Evolutionary conservation across 1,140 invertebrate species (phyloP).

Genomic region (Bombus soroeensis): DNA sequence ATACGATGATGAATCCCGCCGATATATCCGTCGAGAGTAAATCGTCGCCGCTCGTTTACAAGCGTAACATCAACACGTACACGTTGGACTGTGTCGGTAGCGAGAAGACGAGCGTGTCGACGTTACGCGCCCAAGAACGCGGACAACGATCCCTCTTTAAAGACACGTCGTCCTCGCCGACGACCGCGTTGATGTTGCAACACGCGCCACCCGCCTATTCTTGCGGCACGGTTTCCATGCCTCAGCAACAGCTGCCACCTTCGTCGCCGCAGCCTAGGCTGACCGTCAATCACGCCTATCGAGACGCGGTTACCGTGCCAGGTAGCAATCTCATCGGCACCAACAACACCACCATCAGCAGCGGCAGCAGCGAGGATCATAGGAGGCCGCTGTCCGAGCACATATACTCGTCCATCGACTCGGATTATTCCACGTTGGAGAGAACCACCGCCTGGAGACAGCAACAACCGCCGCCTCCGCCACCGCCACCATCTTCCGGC

Average conservation of each 20-base stretch:
- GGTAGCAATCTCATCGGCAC: conserved; percentile 83
- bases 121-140: conserved; percentile 79
- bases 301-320: conserved; percentile 75
- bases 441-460: conserved; percentile 82
- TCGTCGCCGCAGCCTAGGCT: conserved; percentile 82
- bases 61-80: conserved; percentile 90
- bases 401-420: conserved; percentile 94
- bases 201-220: conserved; percentile 84
- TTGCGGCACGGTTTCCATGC: conserved; percentile 60
- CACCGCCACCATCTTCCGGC: conserved; percentile 78
- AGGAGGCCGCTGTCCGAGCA: conserved; percentile 91
- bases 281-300: conserved; percentile 81
- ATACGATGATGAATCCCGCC: conserved; percentile 48
- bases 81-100: conserved; percentile 84
- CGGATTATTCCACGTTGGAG: conserved; percentile 88
- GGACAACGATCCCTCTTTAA: conserved; percentile 78
- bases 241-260: conserved; percentile 74
- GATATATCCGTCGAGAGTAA: conserved; percentile 78
- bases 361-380: conserved; percentile 81
- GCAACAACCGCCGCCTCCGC: conserved; percentile 75
- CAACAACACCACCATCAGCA: conserved; percentile 78
- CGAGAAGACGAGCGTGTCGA: conserved; percentile 83
- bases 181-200: conserved; percentile 70
- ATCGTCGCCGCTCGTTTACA: conserved; percentile 84
- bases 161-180: conserved; percentile 70